Percentiles rank a stretch among this genome's conserved stretches.
phyloP scores from a whole-genome alignment of 2,797 vertebrate species.

The Carduelis carduelis region DNA sequence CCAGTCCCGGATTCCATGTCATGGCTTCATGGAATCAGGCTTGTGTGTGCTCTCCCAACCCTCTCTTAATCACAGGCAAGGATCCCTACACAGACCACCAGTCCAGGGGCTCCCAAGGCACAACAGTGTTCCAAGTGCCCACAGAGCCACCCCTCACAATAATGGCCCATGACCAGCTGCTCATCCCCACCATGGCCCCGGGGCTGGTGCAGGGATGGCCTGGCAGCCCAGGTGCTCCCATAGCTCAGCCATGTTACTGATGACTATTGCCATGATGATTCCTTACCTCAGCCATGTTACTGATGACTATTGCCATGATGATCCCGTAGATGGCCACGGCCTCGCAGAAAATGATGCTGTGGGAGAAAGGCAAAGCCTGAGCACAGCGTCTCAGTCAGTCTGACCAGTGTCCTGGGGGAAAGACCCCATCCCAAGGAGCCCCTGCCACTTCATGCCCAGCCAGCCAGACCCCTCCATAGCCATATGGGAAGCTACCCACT shows the following conservation, averaged over 20 bases:
- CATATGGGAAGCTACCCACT: neutral
- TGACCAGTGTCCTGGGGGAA: neutral
- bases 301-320: slow-evolving; percentile 99
- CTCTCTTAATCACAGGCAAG: neutral
- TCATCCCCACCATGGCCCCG: accelerated
- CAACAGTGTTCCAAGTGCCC: neutral
- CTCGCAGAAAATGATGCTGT: slow-evolving; percentile 98
- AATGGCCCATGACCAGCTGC: neutral
- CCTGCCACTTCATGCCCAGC: neutral
- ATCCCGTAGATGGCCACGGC: slow-evolving; percentile 99
- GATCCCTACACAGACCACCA: neutral
- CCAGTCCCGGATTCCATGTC: neutral
- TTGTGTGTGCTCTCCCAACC: neutral
- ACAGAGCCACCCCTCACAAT: neutral
- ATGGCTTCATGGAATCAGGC: neutral
- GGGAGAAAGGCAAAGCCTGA: slow-evolving; percentile 5
- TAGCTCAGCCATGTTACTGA: slow-evolving; percentile 98
- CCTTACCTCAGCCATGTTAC: slow-evolving; percentile 98
- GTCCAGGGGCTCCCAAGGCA: neutral
- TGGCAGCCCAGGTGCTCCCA: neutral
- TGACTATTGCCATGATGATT: slow-evolving; percentile 99
- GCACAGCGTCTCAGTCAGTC: neutral
- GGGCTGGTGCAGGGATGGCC: accelerated
- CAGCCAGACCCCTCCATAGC: neutral
- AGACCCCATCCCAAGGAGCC: neutral